Evolutionary conservation across 2,113 vertebrate genomes (phyloP).

Genomic region (Psettodes erumei): DNA sequence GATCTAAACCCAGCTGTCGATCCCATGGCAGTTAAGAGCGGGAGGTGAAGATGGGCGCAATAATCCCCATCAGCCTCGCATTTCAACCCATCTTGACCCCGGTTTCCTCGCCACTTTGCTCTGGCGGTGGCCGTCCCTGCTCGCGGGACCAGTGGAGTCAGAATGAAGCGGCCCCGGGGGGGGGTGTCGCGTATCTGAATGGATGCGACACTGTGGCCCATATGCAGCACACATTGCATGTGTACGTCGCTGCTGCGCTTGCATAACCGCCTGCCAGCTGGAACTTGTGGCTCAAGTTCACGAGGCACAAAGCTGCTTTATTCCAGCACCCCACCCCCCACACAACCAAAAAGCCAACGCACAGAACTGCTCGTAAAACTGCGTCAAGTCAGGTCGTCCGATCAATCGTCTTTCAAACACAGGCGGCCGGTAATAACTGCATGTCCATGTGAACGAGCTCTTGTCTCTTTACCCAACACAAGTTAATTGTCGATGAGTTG

Average conservation of each 20-base stretch:
- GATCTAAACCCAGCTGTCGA: slow-evolving; percentile 61
- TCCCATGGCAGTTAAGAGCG: slow-evolving; percentile 49
- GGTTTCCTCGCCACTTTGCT: slow-evolving; percentile 28
- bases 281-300: slow-evolving; percentile 73
- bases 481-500: slow-evolving; percentile 16
- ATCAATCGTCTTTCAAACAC: slow-evolving; percentile 15
- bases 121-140: slow-evolving; percentile 39
- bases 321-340: slow-evolving; percentile 57
- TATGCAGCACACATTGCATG: slow-evolving; percentile 27
- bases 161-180: slow-evolving; percentile 23
- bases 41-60: slow-evolving; percentile 61
- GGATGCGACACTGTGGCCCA: slow-evolving; percentile 25
- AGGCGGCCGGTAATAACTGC: not conserved
- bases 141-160: slow-evolving; percentile 28
- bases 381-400: slow-evolving; percentile 10
- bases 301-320: slow-evolving; percentile 80
- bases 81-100: slow-evolving; percentile 43
- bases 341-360: slow-evolving; percentile 29
- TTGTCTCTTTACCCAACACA: slow-evolving; percentile 9
- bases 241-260: slow-evolving; percentile 57
- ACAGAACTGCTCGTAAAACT: slow-evolving; percentile 28
- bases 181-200: slow-evolving; percentile 2
- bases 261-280: slow-evolving; percentile 76
- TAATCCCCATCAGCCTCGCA: slow-evolving; percentile 65
- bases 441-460: not conserved